Base-by-base conservation (phyloP, 2,113 vertebrate genomes). In the Antechinus flavipes region DNA sequence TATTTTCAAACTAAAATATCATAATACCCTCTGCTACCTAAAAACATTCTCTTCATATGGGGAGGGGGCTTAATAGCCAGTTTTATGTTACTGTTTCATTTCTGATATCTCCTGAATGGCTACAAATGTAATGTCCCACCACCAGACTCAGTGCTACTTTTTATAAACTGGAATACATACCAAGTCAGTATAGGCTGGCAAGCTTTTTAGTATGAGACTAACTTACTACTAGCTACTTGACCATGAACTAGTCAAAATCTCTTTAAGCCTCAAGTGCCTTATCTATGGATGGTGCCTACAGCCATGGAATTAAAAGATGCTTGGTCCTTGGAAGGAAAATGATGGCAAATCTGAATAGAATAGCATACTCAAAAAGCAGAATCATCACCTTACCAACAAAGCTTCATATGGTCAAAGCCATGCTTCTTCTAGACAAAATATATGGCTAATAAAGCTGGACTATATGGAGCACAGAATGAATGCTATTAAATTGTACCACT, bases 11-110 rank as follows among this genome's bases (percentile, higher is more conserved):
- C 30, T 2, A 68, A 68, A 68, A 68, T 30, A 9, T 35, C 30
- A 35, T 35, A 68, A 68, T 68, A 14, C 1, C 30, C 11, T 68
- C 58, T 30, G 30, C 27, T 35, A 68, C 58, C 27, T 94, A 89
- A 89, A 24, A 54, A 93, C 42, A 58, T 95, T 94, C 55, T 68
- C 58, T 35, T 68, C 91, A 95, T 42, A 89, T 93, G 58, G 49
- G 49, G 7, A 47, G 42, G 8, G n/a, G 35, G 58, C 90, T 49
- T 49, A 49, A 23, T 7, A 58, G 50, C 9, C 93, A 76, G 27
- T 24, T 94, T 91, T 3, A n/a, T 42, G 25, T 30, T n/a, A 76
- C 23, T 47, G n/a, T 91, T 90, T 24, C 19, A 55, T 27, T 84
- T 11, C 1, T 54, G n/a, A 30, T 54, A 26, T n/a, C 55, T 92